A percentile compares a stretch with the other conserved stretches of the same genome.
Evolutionary conservation across 2,113 vertebrate genomes (phyloP).

Genomic region (Galbula dea): DNA sequence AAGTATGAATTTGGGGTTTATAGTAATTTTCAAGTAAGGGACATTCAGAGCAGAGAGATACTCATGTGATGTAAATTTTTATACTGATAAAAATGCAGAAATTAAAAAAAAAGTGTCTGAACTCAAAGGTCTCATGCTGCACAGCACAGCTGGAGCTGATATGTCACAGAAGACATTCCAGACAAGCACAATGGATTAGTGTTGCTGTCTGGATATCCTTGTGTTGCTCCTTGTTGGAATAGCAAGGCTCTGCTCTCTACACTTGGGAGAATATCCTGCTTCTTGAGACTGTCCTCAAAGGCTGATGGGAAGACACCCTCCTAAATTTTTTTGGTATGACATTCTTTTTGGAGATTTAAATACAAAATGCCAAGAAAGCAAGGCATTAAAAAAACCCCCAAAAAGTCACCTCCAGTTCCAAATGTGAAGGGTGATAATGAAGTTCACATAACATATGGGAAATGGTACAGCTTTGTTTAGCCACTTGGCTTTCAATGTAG

Average conservation of each 20-base stretch:
- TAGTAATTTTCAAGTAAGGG: neutral
- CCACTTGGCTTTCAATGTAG: constrained; percentile 12
- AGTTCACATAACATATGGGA: constrained; percentile 24
- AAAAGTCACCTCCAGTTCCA: constrained; percentile 6
- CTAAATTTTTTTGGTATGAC: neutral
- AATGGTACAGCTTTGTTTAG: constrained; percentile 21
- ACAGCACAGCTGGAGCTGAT: neutral
- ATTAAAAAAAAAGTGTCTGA: neutral
- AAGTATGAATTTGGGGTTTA: neutral
- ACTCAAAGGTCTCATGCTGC: neutral
- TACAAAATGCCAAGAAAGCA: neutral
- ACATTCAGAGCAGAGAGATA: neutral
- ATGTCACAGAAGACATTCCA: accelerated
- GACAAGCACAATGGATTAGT: neutral
- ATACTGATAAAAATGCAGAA: neutral
- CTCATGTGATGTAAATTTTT: neutral
- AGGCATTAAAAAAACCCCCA: neutral
- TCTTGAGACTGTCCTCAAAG: neutral
- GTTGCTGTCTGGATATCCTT: neutral
- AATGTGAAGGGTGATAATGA: constrained; percentile 2
- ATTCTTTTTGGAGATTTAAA: neutral
- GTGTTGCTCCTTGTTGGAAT: neutral
- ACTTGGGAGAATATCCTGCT: neutral
- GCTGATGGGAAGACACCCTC: neutral
- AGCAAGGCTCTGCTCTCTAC: neutral